These are phyloP conservation scores for Clarias gariepinus DNA, from an alignment of 2,113 vertebrate genomes.

Conservation along the genomic window DNA sequence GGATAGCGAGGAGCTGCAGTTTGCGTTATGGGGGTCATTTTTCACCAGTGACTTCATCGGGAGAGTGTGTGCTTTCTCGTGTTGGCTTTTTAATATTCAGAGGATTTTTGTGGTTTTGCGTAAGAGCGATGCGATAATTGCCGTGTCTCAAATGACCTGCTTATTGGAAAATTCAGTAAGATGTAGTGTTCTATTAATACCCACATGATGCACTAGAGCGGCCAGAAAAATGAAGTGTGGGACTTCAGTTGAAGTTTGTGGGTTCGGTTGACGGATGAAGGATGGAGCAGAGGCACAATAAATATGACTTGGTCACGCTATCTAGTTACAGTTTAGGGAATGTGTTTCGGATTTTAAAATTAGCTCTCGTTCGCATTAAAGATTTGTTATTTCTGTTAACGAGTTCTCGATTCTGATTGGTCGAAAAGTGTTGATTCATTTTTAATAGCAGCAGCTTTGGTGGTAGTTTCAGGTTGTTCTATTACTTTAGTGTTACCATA, in stretches of 20 bases:
- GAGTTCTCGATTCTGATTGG: background rate
- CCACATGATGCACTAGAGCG: background rate
- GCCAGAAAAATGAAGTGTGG: conserved; percentile 22
- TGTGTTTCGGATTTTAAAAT: background rate
- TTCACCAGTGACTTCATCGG: background rate
- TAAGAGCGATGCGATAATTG: conserved; percentile 19
- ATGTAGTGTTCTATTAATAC: conserved; percentile 9
- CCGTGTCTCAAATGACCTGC: background rate
- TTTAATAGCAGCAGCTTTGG: background rate
- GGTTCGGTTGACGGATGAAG: background rate
- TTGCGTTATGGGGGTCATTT: background rate
- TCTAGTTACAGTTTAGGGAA: conserved; percentile 8
- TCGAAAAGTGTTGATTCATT: background rate
- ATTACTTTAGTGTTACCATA: too few relatives aligned
- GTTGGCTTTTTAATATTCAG: background rate
- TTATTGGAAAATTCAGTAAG: conserved; percentile 27
- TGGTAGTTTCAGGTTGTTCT: background rate
- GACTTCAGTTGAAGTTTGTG: conserved; percentile 18
- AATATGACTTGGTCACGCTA: background rate
- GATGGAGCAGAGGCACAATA: conserved; percentile 1
- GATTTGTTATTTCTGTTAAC: background rate
- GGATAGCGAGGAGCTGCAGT: background rate
- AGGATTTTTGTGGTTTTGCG: conserved; percentile 17
- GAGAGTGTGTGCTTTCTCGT: background rate
- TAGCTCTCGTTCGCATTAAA: background rate